Evolutionary conservation across 2,113 vertebrate species (phyloP), one percentile per base, ranked within the genome.

Genomic region (Daboia siamensis): DNA sequence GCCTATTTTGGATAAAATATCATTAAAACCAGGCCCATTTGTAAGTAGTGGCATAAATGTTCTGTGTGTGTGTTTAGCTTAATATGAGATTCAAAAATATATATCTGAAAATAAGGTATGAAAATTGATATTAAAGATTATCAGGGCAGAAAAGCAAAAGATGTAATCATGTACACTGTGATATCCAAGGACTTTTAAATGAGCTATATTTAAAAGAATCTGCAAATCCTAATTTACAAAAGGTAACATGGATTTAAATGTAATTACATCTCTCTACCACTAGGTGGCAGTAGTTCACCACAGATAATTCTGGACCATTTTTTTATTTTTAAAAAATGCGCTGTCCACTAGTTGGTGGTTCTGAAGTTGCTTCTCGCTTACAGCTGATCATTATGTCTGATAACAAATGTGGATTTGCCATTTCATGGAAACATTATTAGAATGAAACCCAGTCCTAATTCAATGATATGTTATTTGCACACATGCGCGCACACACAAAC

Each of bases 241-340:
- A 29, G 4, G 7, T 3, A 52, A 29, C 12, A 91, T 44, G 86
- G 26, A 1, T 13, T 91, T 86, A 86, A 90, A 39, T 91, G 95
- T 74, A 92, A 7, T 92, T 96, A 52, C 1, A 87, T 13, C 10
- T 87, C 3, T 0, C 44, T 4, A 57, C 90, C 96, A 96, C 95
- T 55, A 97, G 96, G 90, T 97, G 97, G 95, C 95, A 95, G 4
- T 88, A 55, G 64, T 93, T 7, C 8, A 90, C 92, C 91, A 94
- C 93, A 93, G 61, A 96, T 93, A 48, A 1, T 57, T 48, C 23
- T 46, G 29, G 5, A 6, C 0, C 23, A n/a, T 87, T 29, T 59
- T n/a, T 12, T 61, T 10, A 29, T 69, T 69, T 13, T 8, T 8
- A 2, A 2, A 2, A 21, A 33, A 8, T 1, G 3, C 0, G 56